A percentile compares a stretch with the other conserved stretches of the same genome.
These are phyloP conservation scores for Synodontis membranacea DNA, from an alignment of 2,113 vertebrate species.

Conservation along the genomic window DNA sequence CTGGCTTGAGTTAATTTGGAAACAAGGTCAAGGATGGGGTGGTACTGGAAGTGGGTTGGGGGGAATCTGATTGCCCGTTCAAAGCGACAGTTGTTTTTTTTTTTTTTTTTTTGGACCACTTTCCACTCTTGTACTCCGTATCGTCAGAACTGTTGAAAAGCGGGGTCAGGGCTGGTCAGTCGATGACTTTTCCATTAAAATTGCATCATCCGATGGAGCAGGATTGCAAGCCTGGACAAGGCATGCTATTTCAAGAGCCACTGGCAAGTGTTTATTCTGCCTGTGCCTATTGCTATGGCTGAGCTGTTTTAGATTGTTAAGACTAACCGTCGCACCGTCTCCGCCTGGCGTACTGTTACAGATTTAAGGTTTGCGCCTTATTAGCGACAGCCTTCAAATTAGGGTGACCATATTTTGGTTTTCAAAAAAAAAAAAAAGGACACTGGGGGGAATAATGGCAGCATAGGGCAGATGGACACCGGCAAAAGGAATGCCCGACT, in stretches of 20 bases:
- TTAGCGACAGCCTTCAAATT: background rate
- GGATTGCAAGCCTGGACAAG: background rate
- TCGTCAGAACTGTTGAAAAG: background rate
- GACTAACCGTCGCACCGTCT: background rate
- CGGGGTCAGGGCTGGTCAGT: background rate
- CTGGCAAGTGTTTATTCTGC: background rate
- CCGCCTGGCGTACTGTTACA: background rate
- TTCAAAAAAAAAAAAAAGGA: too few relatives aligned
- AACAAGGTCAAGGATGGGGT: background rate
- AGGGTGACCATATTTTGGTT: too few relatives aligned
- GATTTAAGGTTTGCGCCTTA: background rate
- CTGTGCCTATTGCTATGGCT: background rate
- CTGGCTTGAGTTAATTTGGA: background rate
- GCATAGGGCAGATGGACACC: too few relatives aligned
- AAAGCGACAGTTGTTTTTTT: too few relatives aligned
- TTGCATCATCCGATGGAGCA: background rate
- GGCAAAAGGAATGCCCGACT: too few relatives aligned
- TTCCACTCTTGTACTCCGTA: background rate
- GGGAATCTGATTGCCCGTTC: background rate
- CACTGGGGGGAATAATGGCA: too few relatives aligned
- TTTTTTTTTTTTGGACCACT: too few relatives aligned
- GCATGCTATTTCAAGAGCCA: conserved; percentile 8
- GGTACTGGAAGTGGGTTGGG: background rate
- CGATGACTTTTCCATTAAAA: background rate
- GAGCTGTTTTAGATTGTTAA: background rate